Evolutionary conservation across 2,113 vertebrate species (phyloP).

Genomic region (Jaculus jaculus): DNA sequence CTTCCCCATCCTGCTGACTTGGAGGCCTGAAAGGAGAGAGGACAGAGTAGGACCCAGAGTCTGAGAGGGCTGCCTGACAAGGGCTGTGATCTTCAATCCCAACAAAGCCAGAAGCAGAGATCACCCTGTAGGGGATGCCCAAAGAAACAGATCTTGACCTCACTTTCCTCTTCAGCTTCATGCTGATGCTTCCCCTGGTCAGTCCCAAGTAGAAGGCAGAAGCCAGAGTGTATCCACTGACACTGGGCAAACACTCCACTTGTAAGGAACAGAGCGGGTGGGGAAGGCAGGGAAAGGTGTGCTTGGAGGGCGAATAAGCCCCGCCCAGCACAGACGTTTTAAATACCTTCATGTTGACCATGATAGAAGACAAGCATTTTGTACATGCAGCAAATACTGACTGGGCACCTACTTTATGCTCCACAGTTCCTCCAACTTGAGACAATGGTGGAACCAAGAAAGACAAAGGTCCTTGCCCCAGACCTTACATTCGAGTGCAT

Average conservation of each 20-base stretch:
- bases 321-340: neutral
- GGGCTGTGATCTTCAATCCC: neutral
- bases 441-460: neutral
- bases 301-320: neutral
- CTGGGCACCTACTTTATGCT: neutral
- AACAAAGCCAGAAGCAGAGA: neutral
- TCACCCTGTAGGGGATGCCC: neutral
- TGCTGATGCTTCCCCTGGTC: neutral
- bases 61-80: neutral
- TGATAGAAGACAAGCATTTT: neutral
- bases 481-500: neutral
- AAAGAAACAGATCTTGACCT: neutral
- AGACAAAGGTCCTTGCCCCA: neutral
- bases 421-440: neutral
- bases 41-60: neutral
- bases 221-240: neutral
- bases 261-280: neutral
- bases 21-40: neutral
- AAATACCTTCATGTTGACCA: neutral
- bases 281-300: neutral
- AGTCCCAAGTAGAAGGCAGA: neutral
- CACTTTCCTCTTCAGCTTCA: neutral
- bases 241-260: neutral
- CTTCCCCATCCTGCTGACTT: neutral
- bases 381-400: neutral